Percentiles rank a stretch among this genome's conserved stretches.
These are phyloP conservation scores for Coenonympha glycerion DNA, from an alignment of 2,888 invertebrate genomes.

Conservation along the genomic window DNA sequence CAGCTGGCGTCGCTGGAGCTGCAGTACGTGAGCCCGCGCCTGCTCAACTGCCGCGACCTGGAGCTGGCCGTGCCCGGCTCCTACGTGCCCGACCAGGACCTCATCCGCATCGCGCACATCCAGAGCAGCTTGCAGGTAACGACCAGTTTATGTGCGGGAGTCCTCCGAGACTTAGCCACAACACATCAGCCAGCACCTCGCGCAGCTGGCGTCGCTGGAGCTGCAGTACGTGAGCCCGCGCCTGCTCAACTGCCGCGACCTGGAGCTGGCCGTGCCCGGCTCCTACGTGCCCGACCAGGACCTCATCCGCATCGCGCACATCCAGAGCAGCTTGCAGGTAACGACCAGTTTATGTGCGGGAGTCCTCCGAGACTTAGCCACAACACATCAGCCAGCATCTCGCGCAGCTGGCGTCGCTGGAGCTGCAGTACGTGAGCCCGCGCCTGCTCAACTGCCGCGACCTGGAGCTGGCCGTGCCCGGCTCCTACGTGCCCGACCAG, in stretches of 20 bases:
- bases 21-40: conserved; percentile 97
- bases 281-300: conserved; percentile 96
- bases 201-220: conserved; percentile 91
- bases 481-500: conserved; percentile 96
- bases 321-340: conserved; percentile 93
- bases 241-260: conserved; percentile 89
- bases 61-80: conserved; percentile 98
- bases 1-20: conserved; percentile 92
- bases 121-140: conserved; percentile 90
- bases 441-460: conserved; percentile 91
- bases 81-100: conserved; percentile 93
- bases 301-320: conserved; percentile 90
- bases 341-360: neutral
- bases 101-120: conserved; percentile 92
- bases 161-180: no score
- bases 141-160: neutral
- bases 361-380: no score
- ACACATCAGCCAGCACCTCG: conserved; percentile 96
- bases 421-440: conserved; percentile 97
- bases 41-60: conserved; percentile 91
- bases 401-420: conserved; percentile 91
- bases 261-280: conserved; percentile 98
- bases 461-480: conserved; percentile 97
- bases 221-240: conserved; percentile 97
- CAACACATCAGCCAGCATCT: conserved; percentile 96